Conservation (phyloP, 1,140 invertebrate species). For the Pollicipes pollicipes region DNA sequence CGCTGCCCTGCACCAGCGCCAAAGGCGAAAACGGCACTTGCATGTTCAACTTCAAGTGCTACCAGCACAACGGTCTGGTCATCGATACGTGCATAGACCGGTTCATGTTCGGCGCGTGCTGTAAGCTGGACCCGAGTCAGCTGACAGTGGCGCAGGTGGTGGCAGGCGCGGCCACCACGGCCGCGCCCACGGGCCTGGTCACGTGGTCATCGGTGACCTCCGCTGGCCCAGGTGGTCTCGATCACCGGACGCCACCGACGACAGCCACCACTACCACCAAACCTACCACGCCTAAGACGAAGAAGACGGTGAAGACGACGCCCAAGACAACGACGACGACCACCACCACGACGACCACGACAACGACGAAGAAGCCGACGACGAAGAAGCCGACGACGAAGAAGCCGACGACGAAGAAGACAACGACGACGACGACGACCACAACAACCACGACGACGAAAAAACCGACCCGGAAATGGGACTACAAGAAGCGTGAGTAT, state of each 20-base stretch:
- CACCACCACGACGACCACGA: constrained; percentile 11
- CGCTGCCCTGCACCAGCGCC: constrained; percentile 25
- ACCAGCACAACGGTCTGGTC: constrained; percentile 54
- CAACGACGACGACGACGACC: no score
- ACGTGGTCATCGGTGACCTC: no score
- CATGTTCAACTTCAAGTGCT: constrained; percentile 86
- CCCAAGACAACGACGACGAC: constrained; percentile 10
- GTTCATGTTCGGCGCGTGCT: constrained; percentile 78
- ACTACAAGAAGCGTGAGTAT: constrained; percentile 45
- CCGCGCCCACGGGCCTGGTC: no score
- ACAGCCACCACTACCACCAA: no score
- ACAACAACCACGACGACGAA: constrained; percentile 17
- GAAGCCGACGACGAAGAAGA: constrained; percentile 15
- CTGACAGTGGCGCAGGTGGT: constrained; percentile 7
- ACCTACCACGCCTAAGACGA: constrained; percentile 3
- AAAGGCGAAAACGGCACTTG: constrained; percentile 44
- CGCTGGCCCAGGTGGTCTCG: neutral
- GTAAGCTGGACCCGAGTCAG: constrained; percentile 25
- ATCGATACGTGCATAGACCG: constrained; percentile 79
- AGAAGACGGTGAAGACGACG: constrained; percentile 3
- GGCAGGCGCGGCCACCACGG: neutral
- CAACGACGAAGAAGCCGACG: constrained; percentile 9
- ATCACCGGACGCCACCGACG: neutral
- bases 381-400: constrained; percentile 12
- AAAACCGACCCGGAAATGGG: constrained; percentile 17